Percentiles rank a stretch among this genome's conserved stretches.
Conservation (phyloP, 1,140 invertebrate species). For the Myzus persicae region DNA sequence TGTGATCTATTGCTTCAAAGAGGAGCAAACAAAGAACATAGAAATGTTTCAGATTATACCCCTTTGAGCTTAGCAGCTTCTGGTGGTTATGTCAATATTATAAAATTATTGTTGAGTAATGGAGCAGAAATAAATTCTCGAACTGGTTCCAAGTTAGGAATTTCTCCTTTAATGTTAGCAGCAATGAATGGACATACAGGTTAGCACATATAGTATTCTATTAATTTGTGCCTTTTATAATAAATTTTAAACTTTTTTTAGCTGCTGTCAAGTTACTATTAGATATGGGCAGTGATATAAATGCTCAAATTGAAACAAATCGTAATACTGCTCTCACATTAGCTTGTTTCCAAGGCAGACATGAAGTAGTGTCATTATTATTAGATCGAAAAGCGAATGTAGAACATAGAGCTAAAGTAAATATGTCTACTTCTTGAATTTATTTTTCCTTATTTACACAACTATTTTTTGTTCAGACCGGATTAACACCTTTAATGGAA, state of each 20-base stretch:
- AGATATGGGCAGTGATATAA: slow-evolving; percentile 98
- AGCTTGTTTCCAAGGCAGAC: slow-evolving; percentile 98
- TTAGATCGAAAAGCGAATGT: slow-evolving; percentile 98
- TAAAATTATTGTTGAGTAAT: slow-evolving; percentile 88
- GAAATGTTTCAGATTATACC: slow-evolving; percentile 99
- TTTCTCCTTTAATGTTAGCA: slow-evolving; percentile 98
- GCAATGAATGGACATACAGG: slow-evolving; percentile 99
- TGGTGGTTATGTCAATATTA: slow-evolving; percentile 98
- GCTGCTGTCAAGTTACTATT: slow-evolving; percentile 88
- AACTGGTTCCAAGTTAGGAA: slow-evolving; percentile 95
- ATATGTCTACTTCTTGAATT: not conserved
- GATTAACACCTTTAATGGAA: slow-evolving; percentile 98
- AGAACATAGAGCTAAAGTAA: slow-evolving; percentile 95
- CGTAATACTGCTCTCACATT: slow-evolving; percentile 97
- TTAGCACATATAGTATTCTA: slow-evolving; percentile 61
- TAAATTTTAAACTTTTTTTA: slow-evolving; percentile 61
- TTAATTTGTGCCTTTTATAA: not conserved
- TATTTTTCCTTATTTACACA: not conserved
- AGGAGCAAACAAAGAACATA: slow-evolving; percentile 96
- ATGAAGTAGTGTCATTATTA: slow-evolving; percentile 95
- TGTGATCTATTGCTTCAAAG: slow-evolving; percentile 90
- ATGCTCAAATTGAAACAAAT: slow-evolving; percentile 99
- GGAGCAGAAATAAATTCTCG: slow-evolving; percentile 99
- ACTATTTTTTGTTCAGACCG: slow-evolving; percentile 72
- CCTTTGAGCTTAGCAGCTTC: slow-evolving; percentile 96